Evolutionary conservation across 1,140 invertebrate genomes (phyloP).

Genomic region (Hylaeus anthracinus): DNA sequence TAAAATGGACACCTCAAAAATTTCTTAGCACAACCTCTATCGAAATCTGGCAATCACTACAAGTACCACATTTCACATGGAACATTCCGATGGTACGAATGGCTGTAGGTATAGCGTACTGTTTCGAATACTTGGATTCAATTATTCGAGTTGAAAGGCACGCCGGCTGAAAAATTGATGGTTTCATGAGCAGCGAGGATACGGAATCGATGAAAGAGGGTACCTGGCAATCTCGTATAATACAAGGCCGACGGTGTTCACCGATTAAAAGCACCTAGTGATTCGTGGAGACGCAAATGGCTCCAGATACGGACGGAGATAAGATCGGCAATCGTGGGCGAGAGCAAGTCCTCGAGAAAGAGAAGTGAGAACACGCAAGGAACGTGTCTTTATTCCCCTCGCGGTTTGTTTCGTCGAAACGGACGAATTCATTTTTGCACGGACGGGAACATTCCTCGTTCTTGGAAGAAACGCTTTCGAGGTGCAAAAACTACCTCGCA

Average conservation of each 20-base stretch:
- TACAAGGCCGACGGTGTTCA: slow-evolving; percentile 57
- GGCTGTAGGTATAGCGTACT: too few relatives aligned
- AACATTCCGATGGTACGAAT: too few relatives aligned
- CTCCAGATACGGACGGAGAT: slow-evolving; percentile 57
- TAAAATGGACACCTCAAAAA: too few relatives aligned
- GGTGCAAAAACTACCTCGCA: not conserved
- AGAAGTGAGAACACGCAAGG: slow-evolving; percentile 37
- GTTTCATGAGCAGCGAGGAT: not conserved
- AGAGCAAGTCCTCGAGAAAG: slow-evolving; percentile 44
- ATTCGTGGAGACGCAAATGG: slow-evolving; percentile 61
- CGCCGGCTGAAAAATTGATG: not conserved
- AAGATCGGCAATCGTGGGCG: slow-evolving; percentile 68
- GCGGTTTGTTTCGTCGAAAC: slow-evolving; percentile 11
- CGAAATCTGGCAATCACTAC: too few relatives aligned
- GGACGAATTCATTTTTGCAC: slow-evolving; percentile 40
- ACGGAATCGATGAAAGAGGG: not conserved
- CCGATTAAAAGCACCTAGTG: slow-evolving; percentile 65
- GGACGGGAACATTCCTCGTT: slow-evolving; percentile 26
- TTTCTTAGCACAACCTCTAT: too few relatives aligned
- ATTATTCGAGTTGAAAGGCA: not conserved
- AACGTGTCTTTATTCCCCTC: slow-evolving; percentile 24
- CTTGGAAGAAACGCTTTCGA: slow-evolving; percentile 13
- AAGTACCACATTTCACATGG: too few relatives aligned
- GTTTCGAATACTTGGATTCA: not conserved
- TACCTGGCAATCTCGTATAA: slow-evolving; percentile 53